Evolutionary conservation across 2,113 vertebrate genomes (phyloP), one percentile per base, ranked within the genome.

Genomic region (Parus major): DNA sequence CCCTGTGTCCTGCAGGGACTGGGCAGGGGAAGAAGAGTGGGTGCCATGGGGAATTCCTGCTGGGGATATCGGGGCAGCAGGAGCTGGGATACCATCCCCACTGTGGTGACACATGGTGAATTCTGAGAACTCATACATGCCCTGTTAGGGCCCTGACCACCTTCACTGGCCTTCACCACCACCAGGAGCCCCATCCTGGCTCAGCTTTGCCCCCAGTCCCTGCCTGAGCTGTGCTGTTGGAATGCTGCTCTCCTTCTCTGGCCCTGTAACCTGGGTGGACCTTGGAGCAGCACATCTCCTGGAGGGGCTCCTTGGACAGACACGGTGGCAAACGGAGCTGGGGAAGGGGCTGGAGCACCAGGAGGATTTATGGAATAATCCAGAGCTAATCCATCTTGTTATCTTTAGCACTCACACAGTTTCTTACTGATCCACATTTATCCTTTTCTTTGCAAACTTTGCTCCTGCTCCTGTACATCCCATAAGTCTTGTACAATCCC

Each of bases 291-390:
- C 3, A 5, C 86, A 68, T 52, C 27, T 72, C 23, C 39, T 15
- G n/a, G 22, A 20, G 64, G 33, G 49, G 61, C 15, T 50, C 11
- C 44, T 42, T 36, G 29, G 36, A 42, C 3, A 33, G 4, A 12
- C 0, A 0, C 3, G 8, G 23, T 25, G 39, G 46, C 15, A 4
- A 29, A 75, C 2, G 21, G 56, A 70, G n/a, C 23, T 61, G 59
- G 14, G 49, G 29, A 84, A 47, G 69, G 41, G 24, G 12, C 28
- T 80, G 11, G 14, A 72, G 41, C 49, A 53, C 9, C n/a, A 63
- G 39, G 49, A 84, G 14, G 22, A 9, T 0, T 68, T 31, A 24
- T 0, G 3, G 61, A 42, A 28, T 7, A 46, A 41, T 4, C 44
- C 64, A 33, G 33, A 52, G 8, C 22, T 46, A 8, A 4, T 36